These are phyloP conservation scores for Drosophila watanabei DNA, from an alignment of 1,140 invertebrate species.

Conservation along the genomic window DNA sequence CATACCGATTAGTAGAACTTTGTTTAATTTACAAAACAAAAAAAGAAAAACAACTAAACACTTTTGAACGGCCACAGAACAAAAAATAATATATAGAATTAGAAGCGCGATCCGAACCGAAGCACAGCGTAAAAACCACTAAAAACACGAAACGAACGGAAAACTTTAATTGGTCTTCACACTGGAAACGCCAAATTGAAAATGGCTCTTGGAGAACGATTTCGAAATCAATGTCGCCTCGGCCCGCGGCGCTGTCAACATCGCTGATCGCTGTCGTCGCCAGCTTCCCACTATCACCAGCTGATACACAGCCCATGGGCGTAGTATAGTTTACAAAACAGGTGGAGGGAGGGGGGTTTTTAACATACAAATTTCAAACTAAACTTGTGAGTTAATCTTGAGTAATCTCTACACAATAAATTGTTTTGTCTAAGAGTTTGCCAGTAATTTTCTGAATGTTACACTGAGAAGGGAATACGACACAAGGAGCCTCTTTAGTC, in stretches of 20 bases:
- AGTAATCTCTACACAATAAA: neutral
- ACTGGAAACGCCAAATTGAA: conserved; percentile 83
- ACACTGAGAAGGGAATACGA: too few species aligned
- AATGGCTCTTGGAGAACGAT: conserved; percentile 59
- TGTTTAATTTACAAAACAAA: conserved; percentile 1
- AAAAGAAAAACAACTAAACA: neutral
- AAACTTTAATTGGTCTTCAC: conserved; percentile 81
- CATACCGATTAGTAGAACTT: conserved; percentile 23
- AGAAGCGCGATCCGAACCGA: neutral
- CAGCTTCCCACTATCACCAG: conserved; percentile 9
- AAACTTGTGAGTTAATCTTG: neutral
- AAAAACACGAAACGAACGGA: conserved; percentile 18
- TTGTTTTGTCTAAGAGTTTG: too few species aligned
- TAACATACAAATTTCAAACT: neutral
- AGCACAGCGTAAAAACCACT: conserved; percentile 11
- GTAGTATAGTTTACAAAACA: neutral
- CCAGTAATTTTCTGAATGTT: too few species aligned
- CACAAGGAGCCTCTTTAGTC: too few species aligned
- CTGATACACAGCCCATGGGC: conserved; percentile 1
- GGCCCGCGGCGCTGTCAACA: conserved; percentile 12
- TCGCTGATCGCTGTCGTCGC: conserved; percentile 16
- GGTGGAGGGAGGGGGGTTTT: too few species aligned
- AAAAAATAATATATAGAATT: conserved; percentile 8
- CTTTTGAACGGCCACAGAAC: conserved; percentile 9
- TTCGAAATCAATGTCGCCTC: conserved; percentile 38